A percentile compares a stretch with the other conserved stretches of the same genome.
Evolutionary conservation across 2,888 invertebrate genomes (phyloP).

Genomic region (Trichogramma dendrolimi): DNA sequence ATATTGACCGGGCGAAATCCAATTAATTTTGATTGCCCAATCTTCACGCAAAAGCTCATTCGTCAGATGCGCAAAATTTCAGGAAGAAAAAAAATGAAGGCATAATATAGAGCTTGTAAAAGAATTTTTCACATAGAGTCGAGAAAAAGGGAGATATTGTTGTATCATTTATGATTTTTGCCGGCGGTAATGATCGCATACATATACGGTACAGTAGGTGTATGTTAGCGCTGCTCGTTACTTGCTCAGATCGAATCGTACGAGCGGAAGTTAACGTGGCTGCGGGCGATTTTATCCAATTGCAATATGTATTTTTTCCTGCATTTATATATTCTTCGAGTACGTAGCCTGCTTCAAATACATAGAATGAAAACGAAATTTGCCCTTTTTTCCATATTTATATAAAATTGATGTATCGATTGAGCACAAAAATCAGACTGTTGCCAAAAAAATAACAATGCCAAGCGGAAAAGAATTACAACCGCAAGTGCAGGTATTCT

Average conservation of each 20-base stretch:
- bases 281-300: conserved; percentile 31
- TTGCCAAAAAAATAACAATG: neutral
- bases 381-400: neutral
- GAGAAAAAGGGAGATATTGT: neutral
- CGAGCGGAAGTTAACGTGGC: conserved; percentile 30
- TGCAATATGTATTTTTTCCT: conserved; percentile 26
- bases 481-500: neutral
- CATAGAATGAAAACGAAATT: neutral
- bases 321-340: neutral
- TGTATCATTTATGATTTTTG: conserved; percentile 20
- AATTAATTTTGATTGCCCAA: conserved; percentile 16
- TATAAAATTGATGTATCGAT: too few relatives aligned
- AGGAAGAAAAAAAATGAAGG: conserved; percentile 7
- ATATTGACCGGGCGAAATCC: conserved; percentile 1
- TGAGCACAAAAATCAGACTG: too few relatives aligned
- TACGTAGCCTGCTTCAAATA: neutral
- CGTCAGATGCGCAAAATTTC: neutral
- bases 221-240: conserved; percentile 7
- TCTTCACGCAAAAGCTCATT: neutral
- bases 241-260: conserved; percentile 9
- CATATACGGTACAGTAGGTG: too few relatives aligned
- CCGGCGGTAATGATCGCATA: conserved; percentile 13
- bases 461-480: neutral
- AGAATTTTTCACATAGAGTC: neutral
- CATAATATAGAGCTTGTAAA: conserved; percentile 2